Base-by-base conservation (phyloP, 2,888 invertebrate species). In the Pristionchus japonicus region DNA sequence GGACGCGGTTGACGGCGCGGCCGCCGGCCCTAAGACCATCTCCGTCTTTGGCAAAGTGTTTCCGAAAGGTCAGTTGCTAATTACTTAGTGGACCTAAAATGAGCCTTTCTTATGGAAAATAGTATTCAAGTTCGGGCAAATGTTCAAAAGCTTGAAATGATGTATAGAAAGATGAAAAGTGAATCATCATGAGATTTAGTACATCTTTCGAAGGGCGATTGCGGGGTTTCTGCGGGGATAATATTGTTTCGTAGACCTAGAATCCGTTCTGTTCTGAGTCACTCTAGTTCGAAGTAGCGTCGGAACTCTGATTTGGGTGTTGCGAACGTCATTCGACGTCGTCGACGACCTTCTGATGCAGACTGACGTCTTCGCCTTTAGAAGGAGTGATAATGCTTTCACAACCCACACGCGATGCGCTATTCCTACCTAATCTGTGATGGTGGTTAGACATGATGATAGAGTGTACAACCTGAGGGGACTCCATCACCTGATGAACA, bases 21-120 rank as follows among this genome's bases (percentile, higher is more conserved):
- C 86, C 7, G 86, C 86, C 40, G 70, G 86, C 9, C 67, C 86
- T 1, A 86, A 70, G n/a, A 86, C 86, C 37, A 43, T 86, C 70
- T 47, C 47, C 17, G 34, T 86, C 34, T 86, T 86, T 34, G 86
- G 86, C 1, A 86, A 57, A 70, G 70, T 86, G 15, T 86, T 86
- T n/a, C 86, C 86, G 20, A 86, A 57, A 70, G 86, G 86, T 86
- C 57, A 31, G 43, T 83, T 15, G 17, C 43, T 40, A 15, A 43
- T 31, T 77, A 23, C n/a, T 43, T 40, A 23, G 7, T 17, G 13
- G 4, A 3, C 6, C n/a, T 43, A 11, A 40, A 43, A 4, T 37
- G 77, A 37, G 4, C n/a, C 2, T 20, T 34, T 7, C 61, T 61
- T 23, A 6, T n/a, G 61, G 43, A 43, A 43, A n/a, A n/a, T n/a